These are phyloP conservation scores for Drosophila grimshawi DNA, from an alignment of 1,140 invertebrate genomes.

Conservation along the genomic window DNA sequence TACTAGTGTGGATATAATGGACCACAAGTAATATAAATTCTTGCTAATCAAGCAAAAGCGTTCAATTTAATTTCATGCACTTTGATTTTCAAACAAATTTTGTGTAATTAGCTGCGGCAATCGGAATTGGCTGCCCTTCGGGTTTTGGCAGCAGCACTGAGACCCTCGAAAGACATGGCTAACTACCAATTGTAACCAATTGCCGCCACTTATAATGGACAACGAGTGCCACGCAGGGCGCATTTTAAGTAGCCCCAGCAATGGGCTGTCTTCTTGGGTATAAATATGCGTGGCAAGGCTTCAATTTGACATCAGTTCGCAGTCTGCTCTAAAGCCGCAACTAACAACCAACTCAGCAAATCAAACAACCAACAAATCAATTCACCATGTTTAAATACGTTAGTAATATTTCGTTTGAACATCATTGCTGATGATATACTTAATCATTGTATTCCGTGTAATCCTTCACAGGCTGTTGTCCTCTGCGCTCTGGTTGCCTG, in stretches of 20 bases:
- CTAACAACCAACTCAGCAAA: conserved; percentile 26
- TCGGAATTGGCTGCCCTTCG: conserved; percentile 70
- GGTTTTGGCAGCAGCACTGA: conserved; percentile 45
- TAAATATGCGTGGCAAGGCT: conserved; percentile 59
- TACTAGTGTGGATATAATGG: too few species aligned
- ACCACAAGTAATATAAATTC: too few species aligned
- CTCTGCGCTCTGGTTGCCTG: conserved; percentile 80
- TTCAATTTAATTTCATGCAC: conserved; percentile 18
- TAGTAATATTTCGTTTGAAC: conserved; percentile 32
- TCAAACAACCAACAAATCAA: conserved; percentile 30
- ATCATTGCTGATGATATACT: conserved; percentile 7
- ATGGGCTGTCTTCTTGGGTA: conserved; percentile 29
- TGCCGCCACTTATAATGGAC: conserved; percentile 50
- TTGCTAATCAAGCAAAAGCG: neutral
- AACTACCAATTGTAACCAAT: conserved; percentile 59
- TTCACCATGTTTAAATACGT: conserved; percentile 80
- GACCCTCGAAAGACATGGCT: conserved; percentile 62
- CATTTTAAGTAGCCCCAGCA: conserved; percentile 57
- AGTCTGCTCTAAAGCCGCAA: conserved; percentile 45
- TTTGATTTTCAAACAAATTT: conserved; percentile 46
- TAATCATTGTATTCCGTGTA: neutral
- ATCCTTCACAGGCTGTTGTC: conserved; percentile 51
- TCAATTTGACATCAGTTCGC: conserved; percentile 61
- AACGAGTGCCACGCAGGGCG: conserved; percentile 25
- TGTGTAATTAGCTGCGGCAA: conserved; percentile 46